Evolutionary conservation across 2,888 invertebrate species (phyloP).

Genomic region (Acanthosepion lycidas): DNA sequence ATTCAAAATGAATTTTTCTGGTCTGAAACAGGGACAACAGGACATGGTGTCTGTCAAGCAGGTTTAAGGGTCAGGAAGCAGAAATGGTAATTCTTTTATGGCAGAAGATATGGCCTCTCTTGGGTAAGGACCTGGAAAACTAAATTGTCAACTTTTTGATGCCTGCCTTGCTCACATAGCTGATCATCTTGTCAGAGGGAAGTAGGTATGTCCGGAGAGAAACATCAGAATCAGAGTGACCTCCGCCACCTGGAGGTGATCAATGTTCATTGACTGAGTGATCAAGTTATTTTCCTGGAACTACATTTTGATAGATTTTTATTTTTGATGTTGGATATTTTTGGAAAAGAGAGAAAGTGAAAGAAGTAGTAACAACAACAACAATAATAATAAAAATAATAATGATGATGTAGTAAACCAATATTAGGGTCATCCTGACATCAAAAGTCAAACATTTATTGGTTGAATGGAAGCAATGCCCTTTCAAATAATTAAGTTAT

Average conservation of each 20-base stretch:
- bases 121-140: background rate
- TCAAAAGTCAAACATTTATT: background rate
- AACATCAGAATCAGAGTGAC: background rate
- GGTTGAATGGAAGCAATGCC: background rate
- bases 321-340: background rate
- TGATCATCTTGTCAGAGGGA: slow-evolving; percentile 6
- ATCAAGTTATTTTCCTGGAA: slow-evolving; percentile 10
- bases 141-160: background rate
- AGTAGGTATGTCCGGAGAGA: background rate
- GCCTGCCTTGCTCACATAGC: background rate
- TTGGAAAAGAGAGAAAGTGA: background rate
- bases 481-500: background rate
- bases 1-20: background rate
- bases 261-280: background rate
- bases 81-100: background rate
- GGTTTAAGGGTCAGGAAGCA: background rate
- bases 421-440: background rate
- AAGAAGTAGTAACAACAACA: background rate
- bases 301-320: background rate
- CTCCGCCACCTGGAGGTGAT: background rate
- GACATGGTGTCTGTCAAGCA: slow-evolving; percentile 8
- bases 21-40: background rate
- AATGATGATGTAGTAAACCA: background rate
- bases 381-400: background rate
- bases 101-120: background rate